Evolutionary conservation across 2,113 vertebrate species (phyloP).

Genomic region (Corythornis madagascariensis): DNA sequence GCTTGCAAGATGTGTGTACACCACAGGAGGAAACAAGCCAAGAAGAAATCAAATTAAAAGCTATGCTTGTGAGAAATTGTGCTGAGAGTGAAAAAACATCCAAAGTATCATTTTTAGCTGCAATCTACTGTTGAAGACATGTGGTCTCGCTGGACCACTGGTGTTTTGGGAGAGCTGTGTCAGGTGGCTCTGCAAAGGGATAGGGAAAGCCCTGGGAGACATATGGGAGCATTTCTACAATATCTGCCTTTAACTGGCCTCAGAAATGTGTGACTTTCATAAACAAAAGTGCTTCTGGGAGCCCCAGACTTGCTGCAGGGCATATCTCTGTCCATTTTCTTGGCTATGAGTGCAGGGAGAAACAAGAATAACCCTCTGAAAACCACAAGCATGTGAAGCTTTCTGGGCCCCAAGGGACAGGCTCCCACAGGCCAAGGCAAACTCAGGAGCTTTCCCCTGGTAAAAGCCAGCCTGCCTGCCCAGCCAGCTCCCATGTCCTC

Average conservation of each 20-base stretch:
- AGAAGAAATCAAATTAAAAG: conserved; percentile 58
- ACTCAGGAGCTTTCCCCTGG: neutral
- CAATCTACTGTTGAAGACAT: conserved; percentile 4
- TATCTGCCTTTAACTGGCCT: neutral
- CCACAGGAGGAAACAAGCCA: conserved; percentile 48
- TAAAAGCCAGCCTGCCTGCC: neutral
- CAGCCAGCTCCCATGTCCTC: neutral
- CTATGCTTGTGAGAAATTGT: conserved; percentile 26
- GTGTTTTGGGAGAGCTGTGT: neutral
- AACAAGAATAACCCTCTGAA: neutral
- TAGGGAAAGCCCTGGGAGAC: neutral
- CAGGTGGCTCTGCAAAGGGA: neutral
- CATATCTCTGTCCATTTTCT: neutral
- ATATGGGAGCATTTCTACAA: neutral
- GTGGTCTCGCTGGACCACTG: neutral
- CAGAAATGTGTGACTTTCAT: neutral
- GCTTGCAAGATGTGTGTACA: conserved; percentile 27
- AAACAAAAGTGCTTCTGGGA: neutral
- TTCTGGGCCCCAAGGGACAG: neutral
- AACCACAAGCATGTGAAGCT: neutral
- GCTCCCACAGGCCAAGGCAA: neutral
- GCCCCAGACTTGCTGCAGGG: neutral
- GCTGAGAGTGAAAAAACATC: conserved; percentile 19
- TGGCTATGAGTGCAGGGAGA: neutral
- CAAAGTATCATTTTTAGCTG: neutral